Base-by-base conservation (phyloP, 2,888 invertebrate species). In the Eubasilissa splendida region DNA sequence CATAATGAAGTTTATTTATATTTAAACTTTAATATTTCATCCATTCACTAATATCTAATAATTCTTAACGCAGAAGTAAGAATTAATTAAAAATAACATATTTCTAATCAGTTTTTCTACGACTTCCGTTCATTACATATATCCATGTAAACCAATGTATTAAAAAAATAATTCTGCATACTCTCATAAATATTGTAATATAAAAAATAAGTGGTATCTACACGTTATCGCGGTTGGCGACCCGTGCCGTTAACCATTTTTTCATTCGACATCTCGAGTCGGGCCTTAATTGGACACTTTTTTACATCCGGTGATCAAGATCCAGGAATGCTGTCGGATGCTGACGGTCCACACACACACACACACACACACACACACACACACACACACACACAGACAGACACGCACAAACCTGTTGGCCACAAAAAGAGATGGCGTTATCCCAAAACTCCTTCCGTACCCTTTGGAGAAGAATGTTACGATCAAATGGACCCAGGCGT, bases 261-360 rank as follows among this genome's bases (percentile, higher is more conserved):
- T 74, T 59, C 74, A 59, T 56, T 42, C 68, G 68, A 53, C 68
- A 79, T 65, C 71, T 60, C 63, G 70, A 74, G 65, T 14, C 59
- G 66, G 66, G 63, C 66, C 70, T 79, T 83, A 82, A 84, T 84
- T 84, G 81, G 83, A 82, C 82, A 84, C 83, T 84, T 82, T 81
- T 84, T 84, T 84, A 84, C 83, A 84, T 84, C 83, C 83, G 83
- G 83, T 84, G 83, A 84, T 80, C 81, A 80, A 80, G 78, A 76
- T 81, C 74, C 78, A 66, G 83, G 83, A 84, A 84, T 84, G 82
- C 81, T 77, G 82, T 82, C 82, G 77, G 83, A 83, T 77, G 42
- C 42, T 76, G 70, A 80, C 33, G 66, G n/a, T 56, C 33, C 71
- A 9, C 71, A 53, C 71, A 53, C 71, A 12, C 54, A 54, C 56